Evolutionary conservation across 2,888 invertebrate species (phyloP).

Genomic region (Hofmannophila pseudospretella): DNA sequence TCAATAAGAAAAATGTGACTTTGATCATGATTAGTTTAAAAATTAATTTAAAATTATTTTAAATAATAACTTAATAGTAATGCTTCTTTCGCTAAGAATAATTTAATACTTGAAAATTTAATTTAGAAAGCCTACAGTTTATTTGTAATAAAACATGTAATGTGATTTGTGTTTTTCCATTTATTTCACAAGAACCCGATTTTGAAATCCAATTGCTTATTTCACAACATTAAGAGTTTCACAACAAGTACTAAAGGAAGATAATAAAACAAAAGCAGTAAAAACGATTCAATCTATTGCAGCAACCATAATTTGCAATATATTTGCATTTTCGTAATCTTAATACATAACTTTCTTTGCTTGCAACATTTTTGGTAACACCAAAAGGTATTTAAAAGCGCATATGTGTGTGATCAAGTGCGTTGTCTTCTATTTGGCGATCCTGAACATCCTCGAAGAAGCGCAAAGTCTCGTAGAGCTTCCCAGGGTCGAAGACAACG

Average conservation of each 20-base stretch:
- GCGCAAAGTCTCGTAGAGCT: not conserved
- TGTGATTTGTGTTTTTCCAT: not conserved
- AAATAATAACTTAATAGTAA: not conserved
- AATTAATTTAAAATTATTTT: not conserved
- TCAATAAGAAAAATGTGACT: not conserved
- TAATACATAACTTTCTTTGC: not conserved
- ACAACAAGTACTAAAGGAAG: too few relatives aligned
- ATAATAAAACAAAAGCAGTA: conserved; percentile 6
- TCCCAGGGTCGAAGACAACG: conserved; percentile 19
- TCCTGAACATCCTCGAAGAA: not conserved
- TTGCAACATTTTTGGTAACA: not conserved
- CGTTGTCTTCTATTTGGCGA: not conserved
- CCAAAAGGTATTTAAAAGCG: not conserved
- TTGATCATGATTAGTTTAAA: conserved; percentile 1
- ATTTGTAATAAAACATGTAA: not conserved
- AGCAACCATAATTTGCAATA: not conserved
- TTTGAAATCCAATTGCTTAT: not conserved
- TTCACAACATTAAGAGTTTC: too few relatives aligned
- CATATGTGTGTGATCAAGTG: not conserved
- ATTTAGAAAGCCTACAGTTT: not conserved
- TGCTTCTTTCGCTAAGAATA: not conserved
- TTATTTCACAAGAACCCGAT: not conserved
- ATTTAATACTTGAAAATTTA: not conserved
- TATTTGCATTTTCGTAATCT: not conserved
- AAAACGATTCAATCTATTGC: conserved; percentile 3